Evolutionary conservation across 2,888 invertebrate genomes (phyloP).

Genomic region (Ethmia dodecea): DNA sequence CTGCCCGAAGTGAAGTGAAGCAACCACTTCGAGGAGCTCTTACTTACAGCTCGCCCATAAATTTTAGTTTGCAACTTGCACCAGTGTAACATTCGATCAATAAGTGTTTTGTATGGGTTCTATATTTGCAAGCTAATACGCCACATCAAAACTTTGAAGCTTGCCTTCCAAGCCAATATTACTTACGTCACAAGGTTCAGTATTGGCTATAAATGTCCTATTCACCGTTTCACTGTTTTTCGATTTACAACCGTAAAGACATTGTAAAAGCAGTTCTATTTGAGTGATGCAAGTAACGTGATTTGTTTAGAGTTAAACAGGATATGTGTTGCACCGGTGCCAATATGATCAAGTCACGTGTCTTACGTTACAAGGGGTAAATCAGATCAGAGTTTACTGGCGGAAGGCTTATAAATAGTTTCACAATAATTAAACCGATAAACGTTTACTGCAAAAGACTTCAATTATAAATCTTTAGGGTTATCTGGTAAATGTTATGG

Average conservation of each 20-base stretch:
- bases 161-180: constrained; percentile 53
- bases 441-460: no score
- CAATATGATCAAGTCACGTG: constrained; percentile 45
- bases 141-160: constrained; percentile 64
- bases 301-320: constrained; percentile 17
- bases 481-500: no score
- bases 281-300: constrained; percentile 5
- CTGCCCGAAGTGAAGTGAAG: constrained; percentile 41
- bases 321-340: constrained; percentile 31
- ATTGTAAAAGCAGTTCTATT: constrained; percentile 8
- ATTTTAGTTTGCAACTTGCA: constrained; percentile 74
- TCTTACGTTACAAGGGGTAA: constrained; percentile 46
- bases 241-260: no score
- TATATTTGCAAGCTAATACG: constrained; percentile 74
- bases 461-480: no score
- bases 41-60: constrained; percentile 63
- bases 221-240: no score
- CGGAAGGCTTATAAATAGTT: constrained; percentile 29
- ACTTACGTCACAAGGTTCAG: constrained; percentile 43
- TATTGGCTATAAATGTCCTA: background rate
- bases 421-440: no score
- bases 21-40: constrained; percentile 58
- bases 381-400: constrained; percentile 41
- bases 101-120: constrained; percentile 74
- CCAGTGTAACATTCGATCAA: constrained; percentile 70